Conservation (phyloP, 37 sponge, comb jelly and placozoan genomes). For the Halichondria panicea region DNA sequence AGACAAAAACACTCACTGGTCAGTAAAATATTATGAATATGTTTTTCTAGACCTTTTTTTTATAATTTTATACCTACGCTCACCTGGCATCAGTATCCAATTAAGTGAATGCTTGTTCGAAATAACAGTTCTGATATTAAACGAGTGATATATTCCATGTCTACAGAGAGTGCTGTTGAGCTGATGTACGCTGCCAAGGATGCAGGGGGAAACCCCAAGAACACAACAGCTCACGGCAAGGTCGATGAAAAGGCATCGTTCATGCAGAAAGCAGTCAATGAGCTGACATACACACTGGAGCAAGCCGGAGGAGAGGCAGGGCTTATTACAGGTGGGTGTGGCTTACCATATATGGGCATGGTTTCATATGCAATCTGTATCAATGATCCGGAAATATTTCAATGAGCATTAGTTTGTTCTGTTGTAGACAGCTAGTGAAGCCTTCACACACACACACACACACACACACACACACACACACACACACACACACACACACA, state of each 20-base stretch:
- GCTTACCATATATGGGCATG: background rate
- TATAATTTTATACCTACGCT: background rate
- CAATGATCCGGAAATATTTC: background rate
- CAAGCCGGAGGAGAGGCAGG: slow-evolving; percentile 72
- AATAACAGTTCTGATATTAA: too few species aligned
- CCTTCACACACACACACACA: background rate
- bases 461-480: too few species aligned
- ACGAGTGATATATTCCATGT: too few species aligned
- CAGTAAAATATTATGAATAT: too few species aligned
- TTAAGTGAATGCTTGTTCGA: too few species aligned
- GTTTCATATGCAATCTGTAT: background rate
- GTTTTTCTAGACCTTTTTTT: background rate
- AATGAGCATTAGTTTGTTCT: background rate
- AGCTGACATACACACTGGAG: slow-evolving; percentile 70
- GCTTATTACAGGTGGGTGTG: slow-evolving; percentile 43
- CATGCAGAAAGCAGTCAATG: slow-evolving; percentile 65
- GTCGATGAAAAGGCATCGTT: slow-evolving; percentile 69
- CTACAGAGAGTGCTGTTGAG: slow-evolving; percentile 47
- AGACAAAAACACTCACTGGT: slow-evolving; percentile 89
- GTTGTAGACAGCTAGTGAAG: too few species aligned
- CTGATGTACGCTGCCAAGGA: slow-evolving; percentile 86
- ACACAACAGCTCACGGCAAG: slow-evolving; percentile 32
- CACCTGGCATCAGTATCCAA: too few species aligned
- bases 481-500: background rate
- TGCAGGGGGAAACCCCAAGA: slow-evolving; percentile 85